These are phyloP conservation scores for Halictus rubicundus DNA, from an alignment of 1,140 invertebrate species.

Conservation along the genomic window DNA sequence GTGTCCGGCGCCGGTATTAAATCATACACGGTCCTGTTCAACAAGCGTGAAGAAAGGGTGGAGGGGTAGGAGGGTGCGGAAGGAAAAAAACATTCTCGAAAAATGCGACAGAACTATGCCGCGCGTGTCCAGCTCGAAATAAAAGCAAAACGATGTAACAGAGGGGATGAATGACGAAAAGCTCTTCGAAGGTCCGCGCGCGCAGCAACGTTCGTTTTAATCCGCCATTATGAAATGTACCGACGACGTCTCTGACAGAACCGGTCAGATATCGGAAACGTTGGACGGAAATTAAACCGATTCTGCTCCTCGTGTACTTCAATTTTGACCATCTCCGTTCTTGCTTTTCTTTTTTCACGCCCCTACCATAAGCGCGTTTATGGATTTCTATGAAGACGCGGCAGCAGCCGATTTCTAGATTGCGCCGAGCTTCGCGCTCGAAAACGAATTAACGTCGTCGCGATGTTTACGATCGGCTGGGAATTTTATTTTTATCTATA, in stretches of 20 bases:
- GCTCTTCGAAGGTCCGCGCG: constrained; percentile 23
- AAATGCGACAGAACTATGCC: constrained; percentile 27
- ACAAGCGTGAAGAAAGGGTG: constrained; percentile 8
- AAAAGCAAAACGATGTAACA: constrained; percentile 61
- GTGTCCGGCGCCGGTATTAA: constrained; percentile 5
- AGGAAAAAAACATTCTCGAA: constrained; percentile 7
- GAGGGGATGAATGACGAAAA: constrained; percentile 41
- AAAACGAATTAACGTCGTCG: no score
- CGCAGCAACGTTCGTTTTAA: constrained; percentile 60
- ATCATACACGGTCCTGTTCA: not conserved
- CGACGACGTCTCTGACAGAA: constrained; percentile 57
- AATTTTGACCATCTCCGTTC: constrained; percentile 32
- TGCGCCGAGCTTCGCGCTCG: no score
- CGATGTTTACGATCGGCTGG: no score
- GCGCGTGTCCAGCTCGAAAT: constrained; percentile 39
- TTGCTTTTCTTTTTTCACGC: no score
- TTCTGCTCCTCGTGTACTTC: constrained; percentile 44
- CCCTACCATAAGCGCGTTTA: not conserved
- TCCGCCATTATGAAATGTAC: constrained; percentile 65
- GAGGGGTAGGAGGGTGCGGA: no score
- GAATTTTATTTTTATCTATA: no score
- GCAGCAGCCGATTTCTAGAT: no score
- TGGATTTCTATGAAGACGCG: not conserved
- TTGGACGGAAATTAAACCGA: constrained; percentile 69
- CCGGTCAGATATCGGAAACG: constrained; percentile 63